A percentile compares a stretch with the other conserved stretches of the same genome.
phyloP scores from a whole-genome alignment of 2,888 invertebrate species.

The Aricia artaxerxes region DNA sequence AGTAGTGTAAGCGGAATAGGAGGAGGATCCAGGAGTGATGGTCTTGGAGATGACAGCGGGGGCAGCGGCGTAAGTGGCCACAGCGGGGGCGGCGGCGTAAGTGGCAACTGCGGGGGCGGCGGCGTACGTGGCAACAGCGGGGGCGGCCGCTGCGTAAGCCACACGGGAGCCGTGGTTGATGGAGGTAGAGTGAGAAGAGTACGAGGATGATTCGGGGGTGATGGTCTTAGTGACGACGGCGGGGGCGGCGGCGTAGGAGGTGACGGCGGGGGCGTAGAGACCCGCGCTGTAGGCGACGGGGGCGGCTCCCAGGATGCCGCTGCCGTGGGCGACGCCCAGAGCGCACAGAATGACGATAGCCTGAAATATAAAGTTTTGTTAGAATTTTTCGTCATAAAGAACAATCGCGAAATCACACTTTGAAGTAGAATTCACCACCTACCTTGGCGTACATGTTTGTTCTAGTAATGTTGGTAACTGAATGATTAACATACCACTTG shows the following conservation, averaged over 20 bases:
- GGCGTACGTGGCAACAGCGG: neutral
- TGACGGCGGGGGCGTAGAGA: conserved; percentile 72
- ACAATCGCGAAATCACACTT: neutral
- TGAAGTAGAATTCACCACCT: conserved; percentile 41
- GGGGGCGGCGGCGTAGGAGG: conserved; percentile 53
- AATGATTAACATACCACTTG: conserved; percentile 70
- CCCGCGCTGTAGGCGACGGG: conserved; percentile 36
- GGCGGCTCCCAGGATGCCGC: conserved; percentile 60
- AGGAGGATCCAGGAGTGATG: conserved; percentile 39
- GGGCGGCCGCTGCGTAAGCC: conserved; percentile 1
- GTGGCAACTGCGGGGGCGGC: conserved; percentile 42
- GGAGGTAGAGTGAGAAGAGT: conserved; percentile 47
- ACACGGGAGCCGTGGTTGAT: conserved; percentile 44
- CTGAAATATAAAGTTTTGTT: conserved; percentile 48
- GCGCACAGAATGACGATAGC: conserved; percentile 81
- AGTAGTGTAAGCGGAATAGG: conserved; percentile 44
- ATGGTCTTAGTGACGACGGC: conserved; percentile 62
- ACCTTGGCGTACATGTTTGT: conserved; percentile 80
- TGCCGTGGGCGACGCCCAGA: conserved; percentile 81
- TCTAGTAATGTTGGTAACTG: conserved; percentile 74
- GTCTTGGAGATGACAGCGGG: conserved; percentile 35
- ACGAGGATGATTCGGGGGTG: conserved; percentile 58
- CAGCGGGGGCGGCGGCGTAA: conserved; percentile 41
- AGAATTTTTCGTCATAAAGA: neutral
- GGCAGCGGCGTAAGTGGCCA: conserved; percentile 47